These are phyloP conservation scores for Conus betulinus DNA, from an alignment of 1,140 invertebrate species.

Conservation along the genomic window DNA sequence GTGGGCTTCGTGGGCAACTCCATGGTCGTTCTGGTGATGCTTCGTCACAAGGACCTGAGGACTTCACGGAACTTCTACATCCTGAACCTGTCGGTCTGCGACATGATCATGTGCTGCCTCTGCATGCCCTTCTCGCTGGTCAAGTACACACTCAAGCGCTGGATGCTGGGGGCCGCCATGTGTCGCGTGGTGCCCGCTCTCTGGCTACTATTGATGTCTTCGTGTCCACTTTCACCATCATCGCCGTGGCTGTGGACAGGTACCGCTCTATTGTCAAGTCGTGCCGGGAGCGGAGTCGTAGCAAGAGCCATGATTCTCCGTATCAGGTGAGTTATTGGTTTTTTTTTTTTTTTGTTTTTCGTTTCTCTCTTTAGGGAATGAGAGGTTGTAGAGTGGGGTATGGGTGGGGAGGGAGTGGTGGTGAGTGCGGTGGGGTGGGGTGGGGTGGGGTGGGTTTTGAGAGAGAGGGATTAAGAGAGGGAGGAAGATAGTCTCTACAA, in stretches of 20 bases:
- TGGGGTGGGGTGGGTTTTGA: too few relatives aligned
- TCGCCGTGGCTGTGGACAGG: constrained; percentile 74
- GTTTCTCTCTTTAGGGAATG: too few relatives aligned
- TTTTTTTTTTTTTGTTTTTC: too few relatives aligned
- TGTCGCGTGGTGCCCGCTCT: constrained; percentile 71
- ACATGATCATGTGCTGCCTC: constrained; percentile 63
- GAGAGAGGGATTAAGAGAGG: too few relatives aligned
- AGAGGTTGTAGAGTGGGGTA: too few relatives aligned
- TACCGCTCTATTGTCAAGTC: constrained; percentile 71
- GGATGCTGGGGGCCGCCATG: constrained; percentile 70
- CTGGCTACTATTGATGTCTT: constrained; percentile 75
- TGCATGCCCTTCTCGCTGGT: constrained; percentile 72
- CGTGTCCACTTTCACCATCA: constrained; percentile 75
- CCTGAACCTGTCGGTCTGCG: constrained; percentile 74
- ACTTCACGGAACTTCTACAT: constrained; percentile 74
- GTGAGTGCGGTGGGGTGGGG: too few relatives aligned
- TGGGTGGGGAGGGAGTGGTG: too few relatives aligned
- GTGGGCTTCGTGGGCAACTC: constrained; percentile 74
- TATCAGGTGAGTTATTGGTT: background rate
- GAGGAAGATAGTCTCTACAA: too few relatives aligned
- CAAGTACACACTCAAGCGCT: constrained; percentile 68
- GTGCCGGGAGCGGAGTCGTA: constrained; percentile 41
- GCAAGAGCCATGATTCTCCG: background rate
- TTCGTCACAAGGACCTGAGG: constrained; percentile 64
- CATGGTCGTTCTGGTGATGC: constrained; percentile 73